Conservation (phyloP, 1,140 invertebrate genomes). For the Apis dorsata region DNA sequence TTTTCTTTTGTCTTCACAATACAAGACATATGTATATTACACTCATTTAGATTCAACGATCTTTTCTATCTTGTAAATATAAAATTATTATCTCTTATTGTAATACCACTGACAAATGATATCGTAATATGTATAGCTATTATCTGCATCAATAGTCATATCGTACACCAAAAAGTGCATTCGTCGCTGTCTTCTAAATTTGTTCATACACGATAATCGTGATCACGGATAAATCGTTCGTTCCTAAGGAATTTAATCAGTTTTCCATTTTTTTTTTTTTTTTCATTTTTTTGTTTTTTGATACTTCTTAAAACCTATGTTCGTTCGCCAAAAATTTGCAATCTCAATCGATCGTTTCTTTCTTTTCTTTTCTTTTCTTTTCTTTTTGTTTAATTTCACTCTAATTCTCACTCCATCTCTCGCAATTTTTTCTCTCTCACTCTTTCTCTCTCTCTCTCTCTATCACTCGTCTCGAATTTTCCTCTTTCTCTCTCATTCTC, state of each 20-base stretch:
- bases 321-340: conserved; percentile 45
- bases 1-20: conserved; percentile 59
- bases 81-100: conserved; percentile 80
- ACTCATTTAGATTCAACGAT: conserved; percentile 74
- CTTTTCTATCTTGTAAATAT: conserved; percentile 74
- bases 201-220: conserved; percentile 39
- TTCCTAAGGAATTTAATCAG: conserved; percentile 42
- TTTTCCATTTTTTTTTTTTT: conserved; percentile 18
- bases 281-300: conserved; percentile 28
- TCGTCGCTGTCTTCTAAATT: conserved; percentile 45
- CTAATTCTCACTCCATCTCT: not conserved
- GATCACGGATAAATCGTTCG: conserved; percentile 54
- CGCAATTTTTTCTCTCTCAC: not conserved
- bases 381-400: conserved; percentile 4
- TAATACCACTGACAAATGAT: conserved; percentile 75
- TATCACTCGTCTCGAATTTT: not conserved
- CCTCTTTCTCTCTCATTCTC: not conserved
- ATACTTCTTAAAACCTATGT: conserved; percentile 42
- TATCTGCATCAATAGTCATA: conserved; percentile 64
- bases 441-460: conserved; percentile 14
- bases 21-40: conserved; percentile 73
- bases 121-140: conserved; percentile 68
- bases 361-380: conserved; percentile 23
- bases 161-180: conserved; percentile 64
- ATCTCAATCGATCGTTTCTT: conserved; percentile 33